These are phyloP conservation scores for Conger conger DNA, from an alignment of 2,113 vertebrate genomes.

Conservation along the genomic window DNA sequence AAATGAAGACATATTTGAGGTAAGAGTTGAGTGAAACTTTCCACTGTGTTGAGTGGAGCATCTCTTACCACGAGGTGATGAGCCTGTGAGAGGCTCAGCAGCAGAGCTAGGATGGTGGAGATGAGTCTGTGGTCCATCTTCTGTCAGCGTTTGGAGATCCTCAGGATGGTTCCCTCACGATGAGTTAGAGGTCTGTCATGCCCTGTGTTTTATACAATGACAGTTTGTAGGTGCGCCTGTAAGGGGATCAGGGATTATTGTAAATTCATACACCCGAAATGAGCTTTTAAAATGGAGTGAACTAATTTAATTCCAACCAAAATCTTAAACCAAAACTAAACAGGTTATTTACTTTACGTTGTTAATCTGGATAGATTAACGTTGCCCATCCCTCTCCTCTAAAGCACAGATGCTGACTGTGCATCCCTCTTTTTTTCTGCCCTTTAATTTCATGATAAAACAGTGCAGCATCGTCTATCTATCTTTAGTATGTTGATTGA, in stretches of 20 bases:
- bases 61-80: too few species aligned
- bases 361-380: neutral
- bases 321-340: too few species aligned
- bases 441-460: too few species aligned
- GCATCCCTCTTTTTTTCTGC: neutral
- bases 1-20: too few species aligned
- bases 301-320: too few species aligned
- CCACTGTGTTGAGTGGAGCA: too few species aligned
- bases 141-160: constrained; percentile 33
- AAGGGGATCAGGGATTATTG: too few species aligned
- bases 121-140: constrained; percentile 40
- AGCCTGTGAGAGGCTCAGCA: too few species aligned
- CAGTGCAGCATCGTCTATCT: too few species aligned
- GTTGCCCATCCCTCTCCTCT: neutral
- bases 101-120: too few species aligned
- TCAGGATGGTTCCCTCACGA: constrained; percentile 28
- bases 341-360: neutral
- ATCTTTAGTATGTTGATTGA: too few species aligned
- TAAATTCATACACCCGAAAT: constrained; percentile 7
- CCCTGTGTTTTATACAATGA: constrained; percentile 25
- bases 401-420: neutral
- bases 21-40: too few species aligned
- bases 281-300: neutral
- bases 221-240: constrained; percentile 25
- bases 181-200: neutral